phyloP scores from a whole-genome alignment of 2,888 invertebrate genomes.

The Trichogramma evanescens region DNA sequence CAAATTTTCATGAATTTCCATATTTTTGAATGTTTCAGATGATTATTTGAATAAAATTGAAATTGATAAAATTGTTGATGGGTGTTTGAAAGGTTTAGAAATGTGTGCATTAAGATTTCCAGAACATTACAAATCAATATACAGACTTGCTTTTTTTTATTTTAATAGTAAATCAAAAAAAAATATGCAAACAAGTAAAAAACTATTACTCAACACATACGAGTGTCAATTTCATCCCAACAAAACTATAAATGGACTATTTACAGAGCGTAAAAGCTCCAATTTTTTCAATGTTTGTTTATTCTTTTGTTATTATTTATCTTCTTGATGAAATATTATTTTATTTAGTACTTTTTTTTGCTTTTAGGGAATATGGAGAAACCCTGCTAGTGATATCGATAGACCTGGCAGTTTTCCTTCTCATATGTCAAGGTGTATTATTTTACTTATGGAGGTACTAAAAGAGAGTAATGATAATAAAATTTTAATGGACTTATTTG shows the following conservation, averaged over 20 bases:
- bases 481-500: slow-evolving; percentile 69
- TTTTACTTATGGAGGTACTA: slow-evolving; percentile 73
- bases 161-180: slow-evolving; percentile 65
- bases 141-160: slow-evolving; percentile 78
- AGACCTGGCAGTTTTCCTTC: slow-evolving; percentile 85
- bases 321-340: too few species aligned
- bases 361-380: slow-evolving; percentile 78
- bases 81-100: slow-evolving; percentile 71
- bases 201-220: slow-evolving; percentile 65
- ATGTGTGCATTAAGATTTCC: slow-evolving; percentile 80
- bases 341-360: background rate
- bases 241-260: slow-evolving; percentile 71
- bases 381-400: slow-evolving; percentile 83
- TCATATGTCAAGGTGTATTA: slow-evolving; percentile 81
- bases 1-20: background rate
- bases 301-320: too few species aligned
- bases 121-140: slow-evolving; percentile 88
- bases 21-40: slow-evolving; percentile 24
- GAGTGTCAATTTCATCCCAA: slow-evolving; percentile 55
- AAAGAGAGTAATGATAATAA: slow-evolving; percentile 73
- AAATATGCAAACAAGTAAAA: slow-evolving; percentile 63
- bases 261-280: slow-evolving; percentile 72
- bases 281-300: slow-evolving; percentile 80
- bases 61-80: slow-evolving; percentile 57
- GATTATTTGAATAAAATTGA: slow-evolving; percentile 26